Conservation (phyloP, 2,888 invertebrate genomes). For the Zaprionus obscuricornis region DNA sequence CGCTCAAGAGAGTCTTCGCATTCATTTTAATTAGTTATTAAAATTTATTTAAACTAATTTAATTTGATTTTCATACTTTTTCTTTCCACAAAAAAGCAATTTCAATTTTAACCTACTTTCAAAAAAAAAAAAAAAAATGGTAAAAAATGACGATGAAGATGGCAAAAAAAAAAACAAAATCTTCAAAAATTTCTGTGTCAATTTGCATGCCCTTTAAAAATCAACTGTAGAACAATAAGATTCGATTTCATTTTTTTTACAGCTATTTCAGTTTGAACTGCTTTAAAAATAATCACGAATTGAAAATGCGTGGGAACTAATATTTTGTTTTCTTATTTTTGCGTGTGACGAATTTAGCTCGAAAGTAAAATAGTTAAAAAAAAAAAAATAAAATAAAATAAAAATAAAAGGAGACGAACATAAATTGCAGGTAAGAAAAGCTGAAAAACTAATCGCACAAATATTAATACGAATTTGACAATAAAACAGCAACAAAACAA, state of each 20-base stretch:
- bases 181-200: too few relatives aligned
- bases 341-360: constrained; percentile 66
- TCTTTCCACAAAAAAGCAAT: too few relatives aligned
- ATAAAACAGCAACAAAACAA: too few relatives aligned
- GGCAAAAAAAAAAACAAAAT: too few relatives aligned
- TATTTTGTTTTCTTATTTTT: constrained; percentile 35
- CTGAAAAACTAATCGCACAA: constrained; percentile 65
- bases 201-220: too few relatives aligned
- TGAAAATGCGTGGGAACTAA: constrained; percentile 73
- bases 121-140: too few relatives aligned
- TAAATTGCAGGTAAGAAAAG: constrained; percentile 60
- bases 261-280: constrained; percentile 43
- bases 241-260: constrained; percentile 47
- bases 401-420: constrained; percentile 32
- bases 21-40: too few relatives aligned
- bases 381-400: constrained; percentile 22
- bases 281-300: constrained; percentile 64
- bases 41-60: too few relatives aligned
- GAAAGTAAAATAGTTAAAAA: constrained; percentile 25
- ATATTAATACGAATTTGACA: constrained; percentile 67
- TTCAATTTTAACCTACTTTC: too few relatives aligned
- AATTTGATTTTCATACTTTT: too few relatives aligned
- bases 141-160: too few relatives aligned
- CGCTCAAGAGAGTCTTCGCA: too few relatives aligned
- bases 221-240: constrained; percentile 66